Evolutionary conservation across 2,888 invertebrate species (phyloP), one percentile per base, ranked within the genome.

Genomic region (Lasioglossum villosulum): DNA sequence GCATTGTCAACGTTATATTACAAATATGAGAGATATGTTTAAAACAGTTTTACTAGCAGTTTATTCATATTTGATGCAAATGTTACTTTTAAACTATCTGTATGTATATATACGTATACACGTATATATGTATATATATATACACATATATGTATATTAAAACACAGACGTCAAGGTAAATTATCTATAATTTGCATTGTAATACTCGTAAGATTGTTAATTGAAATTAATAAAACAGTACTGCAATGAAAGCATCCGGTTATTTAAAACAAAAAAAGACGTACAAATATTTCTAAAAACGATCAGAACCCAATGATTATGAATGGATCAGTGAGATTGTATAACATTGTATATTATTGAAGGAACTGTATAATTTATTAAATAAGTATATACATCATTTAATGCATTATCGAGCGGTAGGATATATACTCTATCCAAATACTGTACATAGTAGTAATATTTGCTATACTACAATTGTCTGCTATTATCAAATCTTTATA

Each of bases 131-230:
- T 19, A 19, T 48, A 52, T 52, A 23, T 52, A 52, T 23, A 3
- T 14, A 14, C 0, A 39, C 8, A 14, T 14, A 42, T 14, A 42
- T 42, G 10, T 63, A 75, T 63, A 63, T 66, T 83, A 71, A 83
- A 81, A 78, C 78, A 76, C 79, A 78, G 76, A 82, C 71, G 74
- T 52, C 73, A 90, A 82, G 77, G 76, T 90, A 88, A 91, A 91
- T 89, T 91, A 90, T 92, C 89, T 88, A 91, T 90, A 90, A 88
- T 88, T 91, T 92, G 86, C 84, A 92, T 93, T 94, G 93, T 93
- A 93, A 93, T 90, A 91, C 89, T 90, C 90, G 68, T 89, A 93
- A 86, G 89, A 93, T 93, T 94, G 93, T 94, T 93, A 93, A 91
- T 91, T 92, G 84, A 86, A 91, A 91, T 89, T 82, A 93, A 94